Conservation (phyloP, 2,113 vertebrate species). For the Chloebia gouldiae region DNA sequence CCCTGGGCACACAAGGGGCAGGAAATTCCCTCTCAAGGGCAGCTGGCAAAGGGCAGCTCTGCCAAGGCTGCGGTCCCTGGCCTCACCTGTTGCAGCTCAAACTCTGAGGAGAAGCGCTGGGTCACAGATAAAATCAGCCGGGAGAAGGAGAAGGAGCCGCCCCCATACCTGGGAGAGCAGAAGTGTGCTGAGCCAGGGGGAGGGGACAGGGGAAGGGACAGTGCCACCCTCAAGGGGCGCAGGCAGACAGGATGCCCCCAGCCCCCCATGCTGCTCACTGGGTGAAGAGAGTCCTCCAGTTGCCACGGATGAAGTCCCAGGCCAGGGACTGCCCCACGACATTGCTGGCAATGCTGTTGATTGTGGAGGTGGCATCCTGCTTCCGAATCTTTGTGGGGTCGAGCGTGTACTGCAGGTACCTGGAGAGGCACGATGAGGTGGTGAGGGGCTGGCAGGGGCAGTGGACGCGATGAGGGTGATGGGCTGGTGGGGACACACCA, state of each 20-base stretch:
- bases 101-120: slow-evolving; percentile 76
- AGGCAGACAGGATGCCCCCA: not conserved
- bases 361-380: slow-evolving; percentile 78
- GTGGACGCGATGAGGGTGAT: rapidly evolving
- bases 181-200: rapidly evolving
- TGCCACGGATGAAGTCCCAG: slow-evolving; percentile 84
- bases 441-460: not conserved
- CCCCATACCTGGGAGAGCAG: slow-evolving; percentile 78
- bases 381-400: slow-evolving; percentile 78
- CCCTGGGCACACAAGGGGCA: not conserved
- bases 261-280: slow-evolving; percentile 70
- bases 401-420: slow-evolving; percentile 81
- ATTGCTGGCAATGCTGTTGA: slow-evolving; percentile 78
- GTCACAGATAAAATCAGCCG: slow-evolving; percentile 75
- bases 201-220: not conserved
- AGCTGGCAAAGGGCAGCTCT: not conserved
- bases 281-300: slow-evolving; percentile 77
- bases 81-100: slow-evolving; percentile 85
- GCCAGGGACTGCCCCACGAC: slow-evolving; percentile 77
- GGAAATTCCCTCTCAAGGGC: not conserved
- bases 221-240: not conserved
- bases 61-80: not conserved
- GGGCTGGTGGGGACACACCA: not conserved
- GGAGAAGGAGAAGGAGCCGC: slow-evolving; percentile 88
- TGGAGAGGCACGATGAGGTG: not conserved